Percentiles rank a stretch among this genome's conserved stretches.
Conservation (phyloP, 2,113 vertebrate genomes). For the Saccopteryx bilineata region DNA sequence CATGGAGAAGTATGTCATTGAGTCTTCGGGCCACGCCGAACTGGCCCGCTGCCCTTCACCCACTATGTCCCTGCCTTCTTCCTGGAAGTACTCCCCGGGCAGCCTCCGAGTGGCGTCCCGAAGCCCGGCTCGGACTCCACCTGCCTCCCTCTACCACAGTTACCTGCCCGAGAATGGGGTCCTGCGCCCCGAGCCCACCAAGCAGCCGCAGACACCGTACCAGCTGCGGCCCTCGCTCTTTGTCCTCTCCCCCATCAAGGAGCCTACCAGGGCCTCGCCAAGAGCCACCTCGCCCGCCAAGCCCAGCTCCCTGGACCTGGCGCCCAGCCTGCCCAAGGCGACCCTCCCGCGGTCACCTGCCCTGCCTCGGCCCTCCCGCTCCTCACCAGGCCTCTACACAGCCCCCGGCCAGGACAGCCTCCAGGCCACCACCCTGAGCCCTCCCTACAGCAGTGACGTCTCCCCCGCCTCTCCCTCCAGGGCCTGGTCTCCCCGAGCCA, state of each 20-base stretch:
- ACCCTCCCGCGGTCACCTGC: constrained; percentile 84
- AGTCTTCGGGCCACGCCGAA: constrained; percentile 87
- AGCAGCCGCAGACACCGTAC: constrained; percentile 93
- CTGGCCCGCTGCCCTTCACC: constrained; percentile 93
- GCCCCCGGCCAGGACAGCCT: constrained; percentile 73
- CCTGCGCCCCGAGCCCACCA: constrained; percentile 93
- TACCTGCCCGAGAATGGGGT: constrained; percentile 91
- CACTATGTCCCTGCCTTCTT: constrained; percentile 97
- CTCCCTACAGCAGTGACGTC: constrained; percentile 72
- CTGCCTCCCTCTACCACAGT: constrained; percentile 84
- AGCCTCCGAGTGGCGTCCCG: constrained; percentile 83
- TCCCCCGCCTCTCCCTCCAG: constrained; percentile 89
- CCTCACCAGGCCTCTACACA: constrained; percentile 86
- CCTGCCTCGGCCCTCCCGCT: constrained; percentile 84
- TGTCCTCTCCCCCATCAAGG: constrained; percentile 93
- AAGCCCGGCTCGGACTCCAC: constrained; percentile 90
- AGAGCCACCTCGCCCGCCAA: constrained; percentile 80
- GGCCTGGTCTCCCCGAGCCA: constrained; percentile 90
- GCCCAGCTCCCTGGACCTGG: constrained; percentile 87
- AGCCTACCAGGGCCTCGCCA: constrained; percentile 88
- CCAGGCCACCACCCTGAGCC: constrained; percentile 71
- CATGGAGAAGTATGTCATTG: constrained; percentile 96
- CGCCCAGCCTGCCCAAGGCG: constrained; percentile 87
- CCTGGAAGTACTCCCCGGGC: constrained; percentile 94
- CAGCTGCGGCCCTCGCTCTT: constrained; percentile 95